Base-by-base conservation (phyloP, 1,140 invertebrate species). In the Ectropis grisescens region DNA sequence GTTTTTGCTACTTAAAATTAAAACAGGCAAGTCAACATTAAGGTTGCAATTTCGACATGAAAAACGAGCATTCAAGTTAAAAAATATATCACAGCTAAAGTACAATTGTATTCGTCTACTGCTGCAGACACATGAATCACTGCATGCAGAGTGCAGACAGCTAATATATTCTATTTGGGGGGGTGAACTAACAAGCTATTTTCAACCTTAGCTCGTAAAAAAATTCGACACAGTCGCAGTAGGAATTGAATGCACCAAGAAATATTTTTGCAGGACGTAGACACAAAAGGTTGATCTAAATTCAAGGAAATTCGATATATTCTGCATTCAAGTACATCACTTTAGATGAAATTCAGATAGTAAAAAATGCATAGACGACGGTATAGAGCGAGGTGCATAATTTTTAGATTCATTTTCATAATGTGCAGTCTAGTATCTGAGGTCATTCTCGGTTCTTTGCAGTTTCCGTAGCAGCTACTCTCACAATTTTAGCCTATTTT, bases 391-490 rank as follows among this genome's bases (percentile, higher is more conserved):
- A 32, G 42, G 33, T 48, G 72, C 46, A 79, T 79, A 79, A 79
- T 79, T 71, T 79, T 79, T 50, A 75, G 68, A 79, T 79, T 71
- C 65, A 79, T 78, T 79, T 62, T 69, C 64, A 79, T 79, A 75
- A 74, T 79, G 66, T 79, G 74, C 74, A 75, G 54, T 50, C 54
- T 38, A 57, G 49, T 38, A 45, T 44, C 51, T 70, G 70, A 75
- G 68, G 69, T 75, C 69, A 78, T 51, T 52, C 38, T 45, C 28
- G 50, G 40, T n/a, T n/a, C n/a, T n/a, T n/a, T n/a, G n/a, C n/a
- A n/a, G n/a, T n/a, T n/a, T n/a, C n/a, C n/a, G n/a, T n/a, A n/a
- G n/a, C n/a, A n/a, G n/a, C n/a, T n/a, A n/a, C n/a, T n/a, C n/a
- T n/a, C n/a, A n/a, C n/a, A n/a, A n/a, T n/a, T n/a, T n/a, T n/a